Percentiles rank a stretch among this genome's conserved stretches.
Conservation (phyloP, 2,113 vertebrate genomes). For the Dasypus novemcinctus region DNA sequence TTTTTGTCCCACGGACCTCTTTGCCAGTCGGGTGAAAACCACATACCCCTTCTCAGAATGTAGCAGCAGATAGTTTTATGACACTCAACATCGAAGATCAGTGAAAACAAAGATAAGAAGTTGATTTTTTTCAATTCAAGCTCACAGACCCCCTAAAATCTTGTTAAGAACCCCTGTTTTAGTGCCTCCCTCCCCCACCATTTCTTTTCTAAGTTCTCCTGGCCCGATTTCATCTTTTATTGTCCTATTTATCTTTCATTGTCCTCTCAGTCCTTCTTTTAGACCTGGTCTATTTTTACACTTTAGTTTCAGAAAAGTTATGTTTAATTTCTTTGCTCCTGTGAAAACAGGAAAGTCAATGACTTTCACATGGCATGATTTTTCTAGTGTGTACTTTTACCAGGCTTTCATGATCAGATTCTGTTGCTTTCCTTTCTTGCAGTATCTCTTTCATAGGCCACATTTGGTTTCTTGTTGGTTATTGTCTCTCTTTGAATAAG, state of each 20-base stretch:
- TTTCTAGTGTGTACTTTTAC: not conserved
- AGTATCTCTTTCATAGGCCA: not conserved
- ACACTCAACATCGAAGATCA: too few species aligned
- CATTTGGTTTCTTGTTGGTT: not conserved
- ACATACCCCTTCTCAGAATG: too few species aligned
- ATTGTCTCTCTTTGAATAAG: conserved; percentile 14
- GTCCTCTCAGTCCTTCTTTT: not conserved
- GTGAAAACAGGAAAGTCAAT: not conserved
- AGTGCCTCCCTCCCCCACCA: too few species aligned
- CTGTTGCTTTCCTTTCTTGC: not conserved
- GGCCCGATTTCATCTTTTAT: not conserved
- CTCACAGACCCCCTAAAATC: too few species aligned
- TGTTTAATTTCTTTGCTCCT: not conserved
- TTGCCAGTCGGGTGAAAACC: too few species aligned
- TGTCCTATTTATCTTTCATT: not conserved
- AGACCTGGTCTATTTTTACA: not conserved
- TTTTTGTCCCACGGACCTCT: not conserved
- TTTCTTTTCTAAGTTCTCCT: not conserved
- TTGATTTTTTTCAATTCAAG: too few species aligned
- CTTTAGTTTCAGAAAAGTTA: not conserved
- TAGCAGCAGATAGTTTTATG: too few species aligned
- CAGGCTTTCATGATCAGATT: not conserved
- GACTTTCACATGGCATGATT: not conserved
- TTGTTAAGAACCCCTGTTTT: too few species aligned
- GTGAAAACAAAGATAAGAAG: too few species aligned